phyloP scores from a whole-genome alignment of 2,113 vertebrate species.

The Eonycteris spelaea region DNA sequence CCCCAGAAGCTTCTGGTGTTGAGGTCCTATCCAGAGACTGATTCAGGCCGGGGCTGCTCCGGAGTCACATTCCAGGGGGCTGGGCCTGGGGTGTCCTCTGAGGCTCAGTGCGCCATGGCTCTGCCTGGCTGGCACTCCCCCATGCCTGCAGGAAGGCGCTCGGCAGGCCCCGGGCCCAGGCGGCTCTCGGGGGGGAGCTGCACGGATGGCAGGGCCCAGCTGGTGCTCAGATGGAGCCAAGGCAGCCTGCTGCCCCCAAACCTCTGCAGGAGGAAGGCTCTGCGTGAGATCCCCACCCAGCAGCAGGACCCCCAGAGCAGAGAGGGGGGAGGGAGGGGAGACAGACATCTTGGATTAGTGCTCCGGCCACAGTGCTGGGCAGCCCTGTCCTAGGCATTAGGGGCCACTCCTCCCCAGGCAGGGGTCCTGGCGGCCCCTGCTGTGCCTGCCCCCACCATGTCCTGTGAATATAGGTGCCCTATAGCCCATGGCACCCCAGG shows the following conservation, averaged over 20 bases:
- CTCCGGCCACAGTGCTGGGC: fast-evolving
- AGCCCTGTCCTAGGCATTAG: not conserved
- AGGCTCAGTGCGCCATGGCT: not conserved
- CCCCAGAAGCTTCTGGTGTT: not conserved
- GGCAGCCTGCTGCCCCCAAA: not conserved
- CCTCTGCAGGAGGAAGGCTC: not conserved
- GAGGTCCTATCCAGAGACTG: not conserved
- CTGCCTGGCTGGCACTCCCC: not conserved
- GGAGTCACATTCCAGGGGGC: not conserved
- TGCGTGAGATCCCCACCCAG: not conserved
- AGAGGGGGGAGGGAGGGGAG: too few species aligned
- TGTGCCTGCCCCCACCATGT: not conserved
- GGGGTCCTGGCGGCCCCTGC: not conserved
- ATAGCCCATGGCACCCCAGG: not conserved
- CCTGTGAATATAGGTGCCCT: not conserved
- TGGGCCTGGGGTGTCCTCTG: too few species aligned
- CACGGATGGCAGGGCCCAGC: not conserved
- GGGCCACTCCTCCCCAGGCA: not conserved
- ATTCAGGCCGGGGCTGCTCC: not conserved
- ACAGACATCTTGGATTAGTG: fast-evolving
- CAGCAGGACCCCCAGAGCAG: not conserved
- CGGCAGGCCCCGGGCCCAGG: not conserved
- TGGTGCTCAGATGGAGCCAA: not conserved
- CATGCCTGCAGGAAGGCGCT: too few species aligned
- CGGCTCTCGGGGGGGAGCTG: not conserved